phyloP scores from a whole-genome alignment of 2,113 vertebrate species.

The Neotoma lepida region DNA sequence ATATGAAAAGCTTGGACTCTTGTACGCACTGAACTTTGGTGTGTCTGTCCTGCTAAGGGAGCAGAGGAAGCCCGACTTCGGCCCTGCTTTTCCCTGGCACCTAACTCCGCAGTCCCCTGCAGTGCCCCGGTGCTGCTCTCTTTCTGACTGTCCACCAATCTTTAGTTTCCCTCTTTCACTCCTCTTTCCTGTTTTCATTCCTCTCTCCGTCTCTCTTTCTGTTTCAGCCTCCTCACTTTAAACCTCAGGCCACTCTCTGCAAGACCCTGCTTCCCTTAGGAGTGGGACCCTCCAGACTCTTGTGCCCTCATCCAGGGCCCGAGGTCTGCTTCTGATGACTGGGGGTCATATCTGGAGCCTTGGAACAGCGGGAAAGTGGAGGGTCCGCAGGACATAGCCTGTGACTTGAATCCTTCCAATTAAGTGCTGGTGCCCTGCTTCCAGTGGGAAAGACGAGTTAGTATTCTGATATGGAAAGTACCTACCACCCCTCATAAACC shows the following conservation, averaged over 20 bases:
- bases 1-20: neutral
- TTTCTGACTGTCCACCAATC: constrained; percentile 68
- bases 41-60: neutral
- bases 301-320: neutral
- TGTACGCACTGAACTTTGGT: neutral
- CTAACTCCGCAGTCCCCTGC: too few relatives aligned
- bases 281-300: neutral
- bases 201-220: constrained; percentile 68
- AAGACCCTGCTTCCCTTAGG: neutral
- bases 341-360: neutral
- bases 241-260: neutral
- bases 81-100: neutral
- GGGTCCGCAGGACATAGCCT: neutral
- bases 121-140: neutral
- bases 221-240: constrained; percentile 54
- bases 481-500: neutral
- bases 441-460: neutral
- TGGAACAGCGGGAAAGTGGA: neutral
- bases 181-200: constrained; percentile 55
- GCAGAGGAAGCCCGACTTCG: neutral
- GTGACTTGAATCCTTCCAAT: neutral
- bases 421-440: neutral
- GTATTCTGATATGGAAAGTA: neutral
- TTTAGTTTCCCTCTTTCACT: constrained; percentile 61
- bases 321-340: neutral